These are phyloP conservation scores for Sisyra terminalis DNA, from an alignment of 2,888 invertebrate species.

Conservation along the genomic window DNA sequence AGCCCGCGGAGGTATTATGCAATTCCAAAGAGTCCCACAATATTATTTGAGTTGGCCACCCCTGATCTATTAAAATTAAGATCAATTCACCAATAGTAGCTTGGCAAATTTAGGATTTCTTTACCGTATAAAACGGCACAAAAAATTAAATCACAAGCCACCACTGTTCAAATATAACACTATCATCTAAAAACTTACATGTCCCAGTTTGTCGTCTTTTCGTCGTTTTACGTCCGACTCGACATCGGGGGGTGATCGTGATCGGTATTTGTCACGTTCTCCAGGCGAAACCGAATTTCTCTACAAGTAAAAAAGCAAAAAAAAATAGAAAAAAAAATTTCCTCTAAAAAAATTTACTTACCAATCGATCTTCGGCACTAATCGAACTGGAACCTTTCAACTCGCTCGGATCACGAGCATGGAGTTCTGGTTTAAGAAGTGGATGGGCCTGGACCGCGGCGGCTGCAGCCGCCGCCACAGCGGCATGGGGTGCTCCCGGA, in stretches of 20 bases:
- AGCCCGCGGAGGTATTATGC: too few relatives aligned
- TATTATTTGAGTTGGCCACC: too few relatives aligned
- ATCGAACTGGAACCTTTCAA: constrained; percentile 21
- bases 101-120: background rate
- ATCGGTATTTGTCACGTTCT: constrained; percentile 67
- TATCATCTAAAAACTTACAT: constrained; percentile 38
- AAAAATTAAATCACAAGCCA: background rate
- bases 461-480: constrained; percentile 15
- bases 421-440: constrained; percentile 24
- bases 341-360: constrained; percentile 14
- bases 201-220: constrained; percentile 71
- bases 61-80: background rate
- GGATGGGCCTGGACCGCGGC: constrained; percentile 17
- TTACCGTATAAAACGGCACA: background rate
- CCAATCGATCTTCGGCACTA: constrained; percentile 28
- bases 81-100: background rate
- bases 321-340: background rate
- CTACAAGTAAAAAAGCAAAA: constrained; percentile 31
- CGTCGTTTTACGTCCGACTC: constrained; percentile 53
- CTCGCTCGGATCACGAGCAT: constrained; percentile 18
- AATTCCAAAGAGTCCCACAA: too few relatives aligned
- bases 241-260: constrained; percentile 54
- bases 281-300: constrained; percentile 75
- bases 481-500: constrained; percentile 20
- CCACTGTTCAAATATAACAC: too few relatives aligned